Base-by-base conservation (phyloP, 2,888 invertebrate species). In the Ormyrus pomaceus region DNA sequence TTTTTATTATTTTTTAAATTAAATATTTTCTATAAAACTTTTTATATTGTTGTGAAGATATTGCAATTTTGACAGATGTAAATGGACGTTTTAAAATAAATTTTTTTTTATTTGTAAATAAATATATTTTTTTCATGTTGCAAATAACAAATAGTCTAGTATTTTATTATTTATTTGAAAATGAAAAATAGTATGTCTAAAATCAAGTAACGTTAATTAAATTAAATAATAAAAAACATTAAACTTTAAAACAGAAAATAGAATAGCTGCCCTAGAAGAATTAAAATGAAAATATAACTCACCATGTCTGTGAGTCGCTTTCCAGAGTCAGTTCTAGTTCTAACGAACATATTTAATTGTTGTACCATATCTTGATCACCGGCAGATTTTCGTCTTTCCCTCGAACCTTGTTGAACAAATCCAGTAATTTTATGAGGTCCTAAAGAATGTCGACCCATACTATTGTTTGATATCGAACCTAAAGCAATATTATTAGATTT, bases 301-400 rank as follows among this genome's bases (percentile, higher is more conserved):
- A 93, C 93, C 92, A 96, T 94, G 92, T 98, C 98, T 8, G 96
- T 95, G 78, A 98, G 93, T 85, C 95, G 95, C 88, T 96, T 95
- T 5, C 97, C 97, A 64, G 97, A 97, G 87, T 95, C 95, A 68
- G 97, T 96, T 85, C 97, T 93, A 58, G 96, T 96, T 84, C 96
- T 93, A 48, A 96, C 95, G 87, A 94, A 94, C 91, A 95, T 93
- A 86, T 94, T 94, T 85, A 94, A 90, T 86, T 94, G 94, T 85
- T 94, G 94, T 5, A 95, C 91, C 86, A 94, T 92, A 86, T 95
- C 94, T 88, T 96, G 96, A 91, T 96, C 96, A 0, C 96, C 96
- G 2, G 96, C 96, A 2, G 96, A 96, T 86, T 95, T 94, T n/a
- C 96, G 93, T 53, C 96, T 93, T 87, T 95, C 94, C 82, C 91